Evolutionary conservation across 2,797 vertebrate genomes (phyloP), one percentile per base, ranked within the genome.

Genomic region (Phataginus tricuspis): DNA sequence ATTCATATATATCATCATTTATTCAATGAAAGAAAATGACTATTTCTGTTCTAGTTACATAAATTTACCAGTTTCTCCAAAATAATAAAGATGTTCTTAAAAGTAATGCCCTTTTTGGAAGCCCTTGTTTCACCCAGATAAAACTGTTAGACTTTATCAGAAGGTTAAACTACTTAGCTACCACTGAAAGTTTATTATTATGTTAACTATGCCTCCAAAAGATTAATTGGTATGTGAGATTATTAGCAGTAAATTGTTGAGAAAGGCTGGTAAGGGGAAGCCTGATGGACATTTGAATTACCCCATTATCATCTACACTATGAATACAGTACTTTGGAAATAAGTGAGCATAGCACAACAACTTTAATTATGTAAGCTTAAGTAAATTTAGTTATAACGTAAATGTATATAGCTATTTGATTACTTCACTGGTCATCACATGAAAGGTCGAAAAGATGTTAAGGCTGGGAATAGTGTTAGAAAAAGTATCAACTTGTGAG

Each of bases 211-310:
- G 31, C 72, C 11, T 25, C 74, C n/a, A 74, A 90, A 63, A 86
- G 69, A 96, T 74, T 86, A 96, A 90, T 27, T 83, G 64, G 45
- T 68, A 29, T 78, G 18, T 90, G 57, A 87, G 53, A 6, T 86
- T 89, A 82, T 90, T 86, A 94, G 69, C 27, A 75, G 45, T 63
- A 95, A 94, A 92, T 18, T 86, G 57, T 72, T 55, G 79, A 92
- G 74, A 39, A 90, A 90, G 51, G 23, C 13, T 83, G 74, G 57
- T 91, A 77, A 89, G 21, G 19, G 34, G 18, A 72, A 7, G 5
- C 74, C 78, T 77, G 72, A 72, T 71, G 14, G 61, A 86, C 21
- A 86, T 94, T 90, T 86, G 23, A 88, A 72, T 91, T 61, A 42
- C n/a, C 42, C 49, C 83, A 64, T 92, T 82, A 86, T 68, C n/a